Base-by-base conservation (phyloP, 2,113 vertebrate species). In the Caretta caretta region DNA sequence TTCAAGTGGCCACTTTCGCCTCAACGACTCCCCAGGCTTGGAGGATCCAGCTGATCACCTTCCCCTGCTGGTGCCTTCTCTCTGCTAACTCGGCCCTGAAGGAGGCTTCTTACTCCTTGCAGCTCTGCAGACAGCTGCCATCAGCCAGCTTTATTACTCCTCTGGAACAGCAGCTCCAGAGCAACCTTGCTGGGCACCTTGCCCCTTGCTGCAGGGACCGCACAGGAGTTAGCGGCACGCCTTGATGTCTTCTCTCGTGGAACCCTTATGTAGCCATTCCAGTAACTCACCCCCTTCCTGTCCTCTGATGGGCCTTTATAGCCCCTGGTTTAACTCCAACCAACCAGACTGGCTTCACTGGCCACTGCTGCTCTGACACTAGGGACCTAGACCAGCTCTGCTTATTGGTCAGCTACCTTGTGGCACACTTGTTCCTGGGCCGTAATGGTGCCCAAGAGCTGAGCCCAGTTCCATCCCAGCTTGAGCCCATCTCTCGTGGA, bases 381-480 rank as follows among this genome's bases (percentile, higher is more conserved):
- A 17, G 65, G 65, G 35, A n/a, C 16, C 65, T n/a, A n/a, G 62
- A 69, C 35, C 35, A 69, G 17, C 35, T 8, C 35, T 10, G 65
- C 35, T n/a, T n/a, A 8, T 14, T 69, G 35, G 35, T 57, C 65
- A n/a, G 35, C 65, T 69, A n/a, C 65, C 35, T 69, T 19, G 16
- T n/a, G 31, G 35, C 62, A 35, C 59, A 16, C 31, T 35, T 65
- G 62, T 31, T 8, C 62, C 29, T 17, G 2, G 42, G 81, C 89
- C 86, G 59, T 7, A 10, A 62, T 0, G 2, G 54, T 86, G 88
- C 86, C 49, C 42, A 1, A 29, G 1, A 2, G 1, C 1, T 46
- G 72, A 75, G 72, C 72, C n/a, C 72, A 25, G n/a, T 42, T 46
- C 38, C 42, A 25, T 46, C 72, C n/a, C 38, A 25, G 22, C 38